Conservation (phyloP, 2,888 invertebrate species). For the Noctua fimbriata region DNA sequence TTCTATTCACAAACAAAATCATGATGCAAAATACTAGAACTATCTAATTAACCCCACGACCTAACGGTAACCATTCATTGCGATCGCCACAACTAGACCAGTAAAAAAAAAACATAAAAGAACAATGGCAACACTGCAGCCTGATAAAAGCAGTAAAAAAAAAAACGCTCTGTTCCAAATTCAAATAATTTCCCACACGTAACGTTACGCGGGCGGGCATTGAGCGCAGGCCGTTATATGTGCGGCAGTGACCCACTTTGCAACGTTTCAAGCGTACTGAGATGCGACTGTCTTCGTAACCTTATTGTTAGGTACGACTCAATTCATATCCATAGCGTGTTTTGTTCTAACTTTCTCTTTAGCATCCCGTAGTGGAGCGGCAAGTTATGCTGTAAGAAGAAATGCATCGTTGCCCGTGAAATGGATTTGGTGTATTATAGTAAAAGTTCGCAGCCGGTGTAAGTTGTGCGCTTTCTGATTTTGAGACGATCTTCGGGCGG, state of each 20-base stretch:
- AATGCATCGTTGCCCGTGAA: constrained; percentile 41
- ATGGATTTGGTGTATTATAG: constrained; percentile 50
- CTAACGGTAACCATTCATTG: constrained; percentile 72
- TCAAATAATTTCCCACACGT: constrained; percentile 90
- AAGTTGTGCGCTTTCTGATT: constrained; percentile 89
- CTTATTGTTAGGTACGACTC: constrained; percentile 75
- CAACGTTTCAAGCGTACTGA: constrained; percentile 79
- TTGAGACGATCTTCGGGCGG: constrained; percentile 79
- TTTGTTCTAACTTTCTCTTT: constrained; percentile 65
- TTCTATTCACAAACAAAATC: constrained; percentile 35
- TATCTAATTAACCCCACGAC: constrained; percentile 66
- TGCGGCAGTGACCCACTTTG: constrained; percentile 89
- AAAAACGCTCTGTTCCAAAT: constrained; percentile 87
- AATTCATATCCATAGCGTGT: constrained; percentile 63
- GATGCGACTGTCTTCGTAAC: constrained; percentile 81
- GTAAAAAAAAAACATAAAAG: constrained; percentile 80
- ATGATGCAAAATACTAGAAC: constrained; percentile 53
- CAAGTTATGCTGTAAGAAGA: constrained; percentile 69
- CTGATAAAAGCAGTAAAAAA: constrained; percentile 84
- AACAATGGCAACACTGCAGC: constrained; percentile 83
- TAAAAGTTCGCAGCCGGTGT: constrained; percentile 69
- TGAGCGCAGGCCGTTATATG: constrained; percentile 89
- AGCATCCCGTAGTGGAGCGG: constrained; percentile 13
- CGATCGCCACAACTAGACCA: constrained; percentile 81
- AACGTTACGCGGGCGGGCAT: constrained; percentile 90